Percentiles rank a stretch among this genome's conserved stretches.
Conservation (phyloP, 2,797 vertebrate genomes). For the Thunnus albacares region DNA sequence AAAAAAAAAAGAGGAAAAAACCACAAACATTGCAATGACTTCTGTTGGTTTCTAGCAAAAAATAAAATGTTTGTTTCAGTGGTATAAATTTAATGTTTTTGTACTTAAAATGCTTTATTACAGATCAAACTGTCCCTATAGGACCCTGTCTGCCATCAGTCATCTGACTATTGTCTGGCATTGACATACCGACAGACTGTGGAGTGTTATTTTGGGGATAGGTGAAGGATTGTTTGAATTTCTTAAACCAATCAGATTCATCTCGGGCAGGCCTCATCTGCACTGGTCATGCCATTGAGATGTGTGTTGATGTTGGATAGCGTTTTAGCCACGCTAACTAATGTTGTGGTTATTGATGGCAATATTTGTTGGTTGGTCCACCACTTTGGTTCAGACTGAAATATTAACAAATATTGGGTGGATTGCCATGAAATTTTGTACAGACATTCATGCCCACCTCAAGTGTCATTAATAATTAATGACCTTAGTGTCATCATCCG, state of each 20-base stretch:
- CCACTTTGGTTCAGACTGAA: neutral
- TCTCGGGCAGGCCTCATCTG: neutral
- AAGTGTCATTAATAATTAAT: neutral
- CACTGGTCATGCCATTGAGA: neutral
- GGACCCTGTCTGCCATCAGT: neutral
- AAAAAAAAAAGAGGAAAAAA: neutral
- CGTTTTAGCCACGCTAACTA: too few relatives aligned
- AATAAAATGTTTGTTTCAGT: slow-evolving; percentile 10
- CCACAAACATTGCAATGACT: neutral
- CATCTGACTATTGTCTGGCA: neutral
- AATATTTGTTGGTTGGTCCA: too few relatives aligned
- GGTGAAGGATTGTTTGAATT: neutral
- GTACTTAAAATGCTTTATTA: neutral
- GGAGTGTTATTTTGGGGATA: neutral
- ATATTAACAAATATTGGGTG: neutral
- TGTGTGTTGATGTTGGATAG: neutral
- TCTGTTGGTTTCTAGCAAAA: slow-evolving; percentile 11
- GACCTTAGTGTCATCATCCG: neutral
- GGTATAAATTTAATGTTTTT: neutral
- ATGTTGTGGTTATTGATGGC: too few relatives aligned
- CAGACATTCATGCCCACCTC: neutral
- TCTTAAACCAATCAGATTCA: neutral
- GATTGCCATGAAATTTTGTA: neutral
- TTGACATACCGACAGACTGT: neutral
- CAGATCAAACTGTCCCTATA: neutral